These are phyloP conservation scores for Thunnus thynnus DNA, from an alignment of 2,113 vertebrate species.

Conservation along the genomic window DNA sequence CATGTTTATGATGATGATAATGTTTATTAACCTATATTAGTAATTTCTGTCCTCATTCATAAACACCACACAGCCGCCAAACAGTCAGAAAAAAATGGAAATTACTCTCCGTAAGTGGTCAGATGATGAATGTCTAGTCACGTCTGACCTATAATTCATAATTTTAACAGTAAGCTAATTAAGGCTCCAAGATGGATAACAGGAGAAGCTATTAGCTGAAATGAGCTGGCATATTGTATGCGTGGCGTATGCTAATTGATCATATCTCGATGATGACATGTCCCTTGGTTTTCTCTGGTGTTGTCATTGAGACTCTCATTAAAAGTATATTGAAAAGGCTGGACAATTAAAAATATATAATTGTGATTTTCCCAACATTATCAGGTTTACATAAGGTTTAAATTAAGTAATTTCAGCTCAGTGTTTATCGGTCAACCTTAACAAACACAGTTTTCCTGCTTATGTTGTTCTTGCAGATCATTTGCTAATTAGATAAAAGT, in stretches of 20 bases:
- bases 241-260: slow-evolving; percentile 34
- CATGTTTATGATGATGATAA: neutral
- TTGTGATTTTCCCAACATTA: neutral
- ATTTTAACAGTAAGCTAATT: slow-evolving; percentile 64
- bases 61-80: neutral
- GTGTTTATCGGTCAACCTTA: neutral
- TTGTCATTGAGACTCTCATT: neutral
- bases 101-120: neutral
- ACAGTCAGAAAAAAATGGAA: slow-evolving; percentile 20
- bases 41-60: neutral
- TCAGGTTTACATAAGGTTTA: neutral
- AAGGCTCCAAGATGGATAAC: slow-evolving; percentile 30
- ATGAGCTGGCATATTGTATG: slow-evolving; percentile 26
- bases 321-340: neutral
- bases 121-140: slow-evolving; percentile 64
- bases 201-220: slow-evolving; percentile 24
- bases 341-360: slow-evolving; percentile 4
- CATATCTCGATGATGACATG: neutral
- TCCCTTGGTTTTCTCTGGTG: slow-evolving; percentile 7
- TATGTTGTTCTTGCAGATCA: neutral
- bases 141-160: slow-evolving; percentile 66
- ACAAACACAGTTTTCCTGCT: neutral
- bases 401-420: neutral
- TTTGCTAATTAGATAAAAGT: neutral
- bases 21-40: neutral